These are phyloP conservation scores for Acomys russatus DNA, from an alignment of 2,797 vertebrate species.

Conservation along the genomic window DNA sequence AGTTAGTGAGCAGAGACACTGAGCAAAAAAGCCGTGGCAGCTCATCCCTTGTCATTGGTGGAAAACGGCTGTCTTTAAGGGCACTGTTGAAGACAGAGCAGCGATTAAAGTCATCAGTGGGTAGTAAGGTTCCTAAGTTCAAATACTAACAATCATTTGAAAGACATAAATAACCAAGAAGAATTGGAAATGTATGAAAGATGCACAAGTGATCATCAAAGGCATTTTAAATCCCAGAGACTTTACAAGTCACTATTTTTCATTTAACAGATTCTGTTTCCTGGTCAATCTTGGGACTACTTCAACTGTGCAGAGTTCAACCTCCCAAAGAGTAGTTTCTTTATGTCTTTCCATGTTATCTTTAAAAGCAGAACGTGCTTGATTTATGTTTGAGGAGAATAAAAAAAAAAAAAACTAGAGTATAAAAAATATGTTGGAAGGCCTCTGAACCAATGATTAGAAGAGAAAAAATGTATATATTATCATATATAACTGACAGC, in stretches of 20 bases:
- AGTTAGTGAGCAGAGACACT: slow-evolving; percentile 99
- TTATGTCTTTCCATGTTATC: slow-evolving; percentile 69
- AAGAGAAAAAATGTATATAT: not conserved
- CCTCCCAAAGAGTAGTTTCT: slow-evolving; percentile 66
- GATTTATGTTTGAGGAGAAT: slow-evolving; percentile 61
- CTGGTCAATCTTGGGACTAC: slow-evolving; percentile 43
- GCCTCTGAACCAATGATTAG: slow-evolving; percentile 7
- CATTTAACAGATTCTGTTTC: slow-evolving; percentile 64
- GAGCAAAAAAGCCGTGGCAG: slow-evolving; percentile 99
- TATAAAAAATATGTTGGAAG: slow-evolving; percentile 53
- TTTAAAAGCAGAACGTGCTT: slow-evolving; percentile 65
- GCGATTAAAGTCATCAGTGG: slow-evolving; percentile 83
- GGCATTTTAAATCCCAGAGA: slow-evolving; percentile 12
- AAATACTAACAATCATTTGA: slow-evolving; percentile 72
- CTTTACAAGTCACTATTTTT: slow-evolving; percentile 36
- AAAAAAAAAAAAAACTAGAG: slow-evolving; percentile 54
- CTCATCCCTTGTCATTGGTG: slow-evolving; percentile 99
- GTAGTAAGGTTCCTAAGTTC: slow-evolving; percentile 46
- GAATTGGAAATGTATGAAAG: slow-evolving; percentile 55
- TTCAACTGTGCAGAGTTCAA: slow-evolving; percentile 38
- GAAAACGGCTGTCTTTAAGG: slow-evolving; percentile 99
- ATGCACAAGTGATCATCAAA: slow-evolving; percentile 63
- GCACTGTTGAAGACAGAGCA: slow-evolving; percentile 93
- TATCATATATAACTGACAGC: not conserved
- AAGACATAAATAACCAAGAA: slow-evolving; percentile 72